Evolutionary conservation across 2,797 vertebrate species (phyloP).

Genomic region (Euthynnus affinis): DNA sequence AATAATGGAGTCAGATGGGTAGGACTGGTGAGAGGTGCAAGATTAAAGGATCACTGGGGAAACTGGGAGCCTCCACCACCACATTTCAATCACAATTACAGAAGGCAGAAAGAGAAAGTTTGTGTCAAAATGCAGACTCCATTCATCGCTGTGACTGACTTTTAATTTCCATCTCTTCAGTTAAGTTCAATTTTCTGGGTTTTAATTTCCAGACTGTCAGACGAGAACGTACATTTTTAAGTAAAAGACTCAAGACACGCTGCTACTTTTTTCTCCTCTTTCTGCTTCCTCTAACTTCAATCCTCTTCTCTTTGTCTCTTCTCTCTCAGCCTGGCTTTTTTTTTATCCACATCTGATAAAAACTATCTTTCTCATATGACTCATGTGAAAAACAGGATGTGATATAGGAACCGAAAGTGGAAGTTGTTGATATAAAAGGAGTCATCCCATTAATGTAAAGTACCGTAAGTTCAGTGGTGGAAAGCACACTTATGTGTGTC

Average conservation of each 20-base stretch:
- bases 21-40: slow-evolving; percentile 16
- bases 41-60: slow-evolving; percentile 11
- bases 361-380: too few species aligned
- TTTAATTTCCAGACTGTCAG: slow-evolving; percentile 40
- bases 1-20: slow-evolving; percentile 55
- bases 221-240: slow-evolving; percentile 5
- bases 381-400: too few species aligned
- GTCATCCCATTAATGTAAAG: too few species aligned
- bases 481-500: background rate
- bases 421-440: too few species aligned
- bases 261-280: background rate
- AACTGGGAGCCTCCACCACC: slow-evolving; percentile 12
- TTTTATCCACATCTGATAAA: too few species aligned
- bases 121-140: slow-evolving; percentile 10
- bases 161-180: slow-evolving; percentile 14
- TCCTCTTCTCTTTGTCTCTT: background rate
- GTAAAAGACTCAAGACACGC: background rate
- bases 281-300: background rate
- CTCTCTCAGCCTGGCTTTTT: too few species aligned
- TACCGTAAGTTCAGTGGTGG: background rate
- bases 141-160: slow-evolving; percentile 3
- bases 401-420: background rate
- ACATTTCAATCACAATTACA: slow-evolving; percentile 28
- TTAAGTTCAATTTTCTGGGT: slow-evolving; percentile 27
- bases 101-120: slow-evolving; percentile 20